These are phyloP conservation scores for Drosophila yakuba DNA, from an alignment of 1,140 invertebrate species.

Conservation along the genomic window DNA sequence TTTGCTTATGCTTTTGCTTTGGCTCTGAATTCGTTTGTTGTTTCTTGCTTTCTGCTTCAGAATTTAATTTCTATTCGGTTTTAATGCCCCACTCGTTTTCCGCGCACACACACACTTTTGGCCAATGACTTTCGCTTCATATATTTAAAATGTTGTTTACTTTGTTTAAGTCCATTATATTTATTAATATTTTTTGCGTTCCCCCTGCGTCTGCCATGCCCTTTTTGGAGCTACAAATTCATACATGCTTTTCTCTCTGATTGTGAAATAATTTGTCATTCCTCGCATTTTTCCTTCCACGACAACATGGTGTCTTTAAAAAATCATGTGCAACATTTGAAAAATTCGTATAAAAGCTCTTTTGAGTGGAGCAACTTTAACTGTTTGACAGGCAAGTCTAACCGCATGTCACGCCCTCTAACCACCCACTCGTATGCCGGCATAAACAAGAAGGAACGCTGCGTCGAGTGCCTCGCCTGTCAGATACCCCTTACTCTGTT, in stretches of 20 bases:
- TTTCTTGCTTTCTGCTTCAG: conserved; percentile 28
- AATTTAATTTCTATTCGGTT: conserved; percentile 64
- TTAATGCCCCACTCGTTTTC: conserved; percentile 14
- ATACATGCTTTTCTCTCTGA: not conserved
- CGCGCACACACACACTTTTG: conserved; percentile 20
- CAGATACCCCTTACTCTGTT: too few relatives aligned
- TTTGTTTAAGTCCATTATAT: conserved; percentile 76
- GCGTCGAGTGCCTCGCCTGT: too few relatives aligned
- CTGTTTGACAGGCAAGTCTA: conserved; percentile 20
- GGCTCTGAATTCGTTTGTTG: not conserved
- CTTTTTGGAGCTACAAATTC: not conserved
- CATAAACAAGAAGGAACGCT: not conserved
- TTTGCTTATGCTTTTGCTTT: conserved; percentile 29
- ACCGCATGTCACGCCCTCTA: conserved; percentile 9
- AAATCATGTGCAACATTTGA: too few relatives aligned
- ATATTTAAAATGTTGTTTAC: conserved; percentile 49
- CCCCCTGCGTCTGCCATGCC: conserved; percentile 4
- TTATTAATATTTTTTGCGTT: conserved; percentile 41
- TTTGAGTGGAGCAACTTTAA: conserved; percentile 21
- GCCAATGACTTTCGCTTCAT: conserved; percentile 51
- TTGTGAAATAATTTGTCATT: too few relatives aligned
- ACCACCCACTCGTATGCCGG: conserved; percentile 27
- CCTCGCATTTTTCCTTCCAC: too few relatives aligned
- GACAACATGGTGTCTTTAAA: too few relatives aligned
- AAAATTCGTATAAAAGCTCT: conserved; percentile 43